Conservation (phyloP, 1,140 invertebrate species). For the Rhagoletis pomonella region DNA sequence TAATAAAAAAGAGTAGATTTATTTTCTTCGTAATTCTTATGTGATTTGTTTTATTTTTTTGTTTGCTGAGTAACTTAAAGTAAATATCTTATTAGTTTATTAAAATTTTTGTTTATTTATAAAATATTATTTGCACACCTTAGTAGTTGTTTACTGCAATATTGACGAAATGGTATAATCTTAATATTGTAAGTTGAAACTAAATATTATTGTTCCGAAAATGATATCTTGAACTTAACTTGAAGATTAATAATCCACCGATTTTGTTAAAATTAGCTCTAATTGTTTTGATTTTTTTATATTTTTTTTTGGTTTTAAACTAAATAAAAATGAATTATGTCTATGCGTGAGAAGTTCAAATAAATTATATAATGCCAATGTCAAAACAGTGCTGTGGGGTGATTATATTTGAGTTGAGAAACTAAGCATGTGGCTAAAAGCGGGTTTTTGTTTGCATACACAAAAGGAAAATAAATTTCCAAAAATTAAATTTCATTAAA, state of each 20-base stretch:
- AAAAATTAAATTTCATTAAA: background rate
- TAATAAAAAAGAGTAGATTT: too few relatives aligned
- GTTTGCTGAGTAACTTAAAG: too few relatives aligned
- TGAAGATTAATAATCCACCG: background rate
- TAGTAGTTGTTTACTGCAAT: too few relatives aligned
- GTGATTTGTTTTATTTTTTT: too few relatives aligned
- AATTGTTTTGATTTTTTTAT: background rate
- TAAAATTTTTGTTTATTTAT: too few relatives aligned
- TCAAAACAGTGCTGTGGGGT: background rate
- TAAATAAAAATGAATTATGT: conserved; percentile 31
- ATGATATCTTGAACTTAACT: conserved; percentile 29
- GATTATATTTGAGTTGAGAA: background rate
- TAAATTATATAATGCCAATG: background rate
- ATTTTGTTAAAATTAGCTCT: conserved; percentile 47
- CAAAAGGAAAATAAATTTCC: background rate
- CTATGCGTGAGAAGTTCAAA: background rate
- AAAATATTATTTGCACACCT: too few relatives aligned
- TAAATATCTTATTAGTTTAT: too few relatives aligned
- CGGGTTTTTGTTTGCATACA: background rate
- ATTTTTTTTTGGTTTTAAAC: background rate
- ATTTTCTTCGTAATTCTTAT: too few relatives aligned
- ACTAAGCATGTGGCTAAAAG: background rate
- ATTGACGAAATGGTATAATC: background rate
- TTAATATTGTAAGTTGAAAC: background rate
- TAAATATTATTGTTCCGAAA: background rate